These are phyloP conservation scores for Decapterus maruadsi DNA, from an alignment of 2,797 vertebrate genomes.

Conservation along the genomic window DNA sequence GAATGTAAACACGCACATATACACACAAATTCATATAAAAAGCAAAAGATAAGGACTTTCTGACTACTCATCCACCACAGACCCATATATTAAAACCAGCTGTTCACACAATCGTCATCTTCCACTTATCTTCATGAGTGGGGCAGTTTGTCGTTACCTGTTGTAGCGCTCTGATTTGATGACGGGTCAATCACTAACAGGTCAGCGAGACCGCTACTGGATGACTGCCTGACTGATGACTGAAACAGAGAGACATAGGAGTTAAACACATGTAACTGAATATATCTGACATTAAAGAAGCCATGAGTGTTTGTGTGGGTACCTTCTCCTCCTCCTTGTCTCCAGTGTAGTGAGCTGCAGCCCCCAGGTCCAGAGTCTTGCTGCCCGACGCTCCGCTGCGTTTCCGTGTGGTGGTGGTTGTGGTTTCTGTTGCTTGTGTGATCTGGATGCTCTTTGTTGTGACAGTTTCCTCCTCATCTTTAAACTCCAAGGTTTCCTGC, in stretches of 20 bases:
- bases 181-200: conserved; percentile 91
- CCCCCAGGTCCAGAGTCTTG: conserved; percentile 97
- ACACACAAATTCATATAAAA: neutral
- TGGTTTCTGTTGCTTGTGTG: conserved; percentile 94
- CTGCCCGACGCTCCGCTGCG: conserved; percentile 89
- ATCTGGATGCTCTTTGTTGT: conserved; percentile 95
- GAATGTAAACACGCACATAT: conserved; percentile 34
- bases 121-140: neutral
- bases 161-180: conserved; percentile 77
- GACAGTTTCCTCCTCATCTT: conserved; percentile 95
- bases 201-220: conserved; percentile 90
- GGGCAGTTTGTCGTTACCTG: conserved; percentile 81
- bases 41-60: neutral
- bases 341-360: conserved; percentile 97
- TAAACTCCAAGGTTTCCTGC: conserved; percentile 92
- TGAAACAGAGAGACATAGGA: conserved; percentile 45
- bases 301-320: neutral
- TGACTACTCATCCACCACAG: neutral
- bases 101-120: conserved; percentile 19
- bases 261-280: neutral
- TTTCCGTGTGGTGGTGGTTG: conserved; percentile 89
- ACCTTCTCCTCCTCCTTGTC: conserved; percentile 89
- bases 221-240: conserved; percentile 86
- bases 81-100: neutral
- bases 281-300: neutral